phyloP scores from a whole-genome alignment of 2,888 invertebrate species.

The Meiosimyza decipiens region DNA sequence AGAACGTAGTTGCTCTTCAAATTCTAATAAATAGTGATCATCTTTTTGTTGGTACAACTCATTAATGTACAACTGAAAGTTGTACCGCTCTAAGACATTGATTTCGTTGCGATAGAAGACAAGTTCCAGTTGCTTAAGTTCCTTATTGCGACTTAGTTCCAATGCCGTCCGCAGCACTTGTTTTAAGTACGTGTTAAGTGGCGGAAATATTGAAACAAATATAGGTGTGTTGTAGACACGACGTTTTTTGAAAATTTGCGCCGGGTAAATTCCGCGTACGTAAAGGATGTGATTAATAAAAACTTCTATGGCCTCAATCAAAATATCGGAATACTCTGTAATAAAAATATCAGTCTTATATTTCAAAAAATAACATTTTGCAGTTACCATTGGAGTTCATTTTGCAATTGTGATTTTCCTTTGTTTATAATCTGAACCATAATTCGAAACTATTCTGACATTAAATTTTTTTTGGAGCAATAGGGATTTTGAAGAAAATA shows the following conservation, averaged over 20 bases:
- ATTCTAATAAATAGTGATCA: conserved; percentile 59
- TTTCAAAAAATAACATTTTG: not conserved
- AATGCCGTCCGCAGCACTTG: conserved; percentile 55
- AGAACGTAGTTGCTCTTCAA: conserved; percentile 59
- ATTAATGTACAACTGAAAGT: conserved; percentile 38
- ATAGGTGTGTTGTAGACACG: conserved; percentile 61
- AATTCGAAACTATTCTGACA: too few relatives aligned
- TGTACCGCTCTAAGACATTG: conserved; percentile 50
- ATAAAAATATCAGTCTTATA: not conserved
- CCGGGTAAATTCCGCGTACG: conserved; percentile 60
- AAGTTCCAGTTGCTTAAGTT: conserved; percentile 55
- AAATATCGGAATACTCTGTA: conserved; percentile 47
- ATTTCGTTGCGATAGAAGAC: conserved; percentile 53
- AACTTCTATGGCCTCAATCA: conserved; percentile 62
- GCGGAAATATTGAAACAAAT: conserved; percentile 59
- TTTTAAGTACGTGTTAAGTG: conserved; percentile 58
- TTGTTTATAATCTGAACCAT: too few relatives aligned
- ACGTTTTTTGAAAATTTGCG: conserved; percentile 60
- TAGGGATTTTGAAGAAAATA: too few relatives aligned
- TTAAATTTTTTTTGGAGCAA: too few relatives aligned
- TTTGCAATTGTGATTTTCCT: too few relatives aligned
- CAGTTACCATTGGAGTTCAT: too few relatives aligned
- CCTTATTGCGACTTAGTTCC: conserved; percentile 47
- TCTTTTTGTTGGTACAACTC: conserved; percentile 30
- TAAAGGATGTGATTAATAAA: conserved; percentile 62